These are phyloP conservation scores for Apostichopus californicus DNA, from an alignment of 35 echinoderm and acorn worm species.

Conservation along the genomic window DNA sequence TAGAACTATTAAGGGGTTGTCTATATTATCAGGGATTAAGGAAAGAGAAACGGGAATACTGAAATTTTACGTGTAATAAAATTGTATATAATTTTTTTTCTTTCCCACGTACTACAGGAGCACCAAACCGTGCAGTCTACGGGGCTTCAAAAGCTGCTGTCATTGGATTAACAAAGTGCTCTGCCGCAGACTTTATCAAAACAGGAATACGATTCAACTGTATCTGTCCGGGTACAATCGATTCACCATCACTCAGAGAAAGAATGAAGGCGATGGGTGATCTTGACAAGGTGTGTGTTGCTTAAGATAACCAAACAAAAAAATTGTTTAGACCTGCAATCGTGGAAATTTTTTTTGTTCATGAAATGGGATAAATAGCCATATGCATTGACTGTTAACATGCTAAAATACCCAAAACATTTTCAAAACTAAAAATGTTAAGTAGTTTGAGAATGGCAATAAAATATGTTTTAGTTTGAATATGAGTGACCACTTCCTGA, in stretches of 20 bases:
- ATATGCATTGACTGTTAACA: no score
- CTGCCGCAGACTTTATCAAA: conserved; percentile 84
- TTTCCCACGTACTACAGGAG: conserved; percentile 50
- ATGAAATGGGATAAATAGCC: no score
- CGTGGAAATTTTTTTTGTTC: no score
- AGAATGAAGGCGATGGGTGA: conserved; percentile 65
- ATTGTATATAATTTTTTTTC: background rate
- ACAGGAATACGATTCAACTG: conserved; percentile 87
- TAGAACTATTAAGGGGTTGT: no score
- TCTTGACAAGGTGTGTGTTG: conserved; percentile 53
- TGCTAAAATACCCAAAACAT: no score
- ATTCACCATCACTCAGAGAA: conserved; percentile 85
- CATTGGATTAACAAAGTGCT: conserved; percentile 78
- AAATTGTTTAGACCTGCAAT: no score
- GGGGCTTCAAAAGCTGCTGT: conserved; percentile 81
- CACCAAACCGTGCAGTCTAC: conserved; percentile 78
- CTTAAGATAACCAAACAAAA: background rate
- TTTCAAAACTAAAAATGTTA: no score
- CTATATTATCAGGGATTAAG: no score
- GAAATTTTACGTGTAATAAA: background rate
- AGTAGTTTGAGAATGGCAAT: no score
- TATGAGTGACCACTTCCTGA: no score
- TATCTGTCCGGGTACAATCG: conserved; percentile 89
- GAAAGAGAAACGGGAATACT: no score
- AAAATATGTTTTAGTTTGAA: no score